phyloP scores from a whole-genome alignment of 2,797 vertebrate genomes.

The Hipposideros larvatus region DNA sequence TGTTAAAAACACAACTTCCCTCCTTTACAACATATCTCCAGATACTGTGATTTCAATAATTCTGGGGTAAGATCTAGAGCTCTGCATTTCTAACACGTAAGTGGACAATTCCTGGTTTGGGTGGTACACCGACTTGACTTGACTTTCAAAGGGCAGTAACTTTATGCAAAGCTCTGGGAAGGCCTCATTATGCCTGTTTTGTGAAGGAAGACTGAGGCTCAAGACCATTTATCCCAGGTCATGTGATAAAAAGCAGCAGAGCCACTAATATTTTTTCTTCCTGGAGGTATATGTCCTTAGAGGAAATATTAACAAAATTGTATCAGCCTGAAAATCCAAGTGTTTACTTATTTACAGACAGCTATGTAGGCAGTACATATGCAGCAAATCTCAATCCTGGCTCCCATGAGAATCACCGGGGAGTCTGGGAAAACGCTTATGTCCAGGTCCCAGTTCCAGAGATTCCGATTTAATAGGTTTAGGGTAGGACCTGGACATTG shows the following conservation, averaged over 20 bases:
- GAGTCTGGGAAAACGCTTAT: not conserved
- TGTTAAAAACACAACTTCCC: conserved; percentile 51
- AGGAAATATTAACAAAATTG: conserved; percentile 9
- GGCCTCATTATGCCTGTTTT: not conserved
- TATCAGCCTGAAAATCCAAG: conserved; percentile 38
- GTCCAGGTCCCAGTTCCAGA: not conserved
- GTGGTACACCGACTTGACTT: not conserved
- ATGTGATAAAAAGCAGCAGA: conserved; percentile 31
- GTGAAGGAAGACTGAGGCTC: not conserved
- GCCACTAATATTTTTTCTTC: not conserved
- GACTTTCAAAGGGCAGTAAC: not conserved
- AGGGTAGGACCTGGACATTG: not conserved
- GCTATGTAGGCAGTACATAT: not conserved
- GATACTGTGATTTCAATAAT: not conserved
- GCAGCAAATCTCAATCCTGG: not conserved
- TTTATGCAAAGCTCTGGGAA: not conserved
- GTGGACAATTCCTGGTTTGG: not conserved
- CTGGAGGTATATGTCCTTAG: not conserved
- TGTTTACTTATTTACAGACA: not conserved
- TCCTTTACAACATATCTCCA: conserved; percentile 9
- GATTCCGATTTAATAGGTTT: not conserved
- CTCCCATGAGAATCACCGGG: not conserved
- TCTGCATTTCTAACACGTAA: not conserved
- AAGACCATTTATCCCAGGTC: not conserved
- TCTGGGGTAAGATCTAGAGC: not conserved